Evolutionary conservation across 2,888 invertebrate species (phyloP), one percentile per base, ranked within the genome.

Genomic region (Melieria omissa): DNA sequence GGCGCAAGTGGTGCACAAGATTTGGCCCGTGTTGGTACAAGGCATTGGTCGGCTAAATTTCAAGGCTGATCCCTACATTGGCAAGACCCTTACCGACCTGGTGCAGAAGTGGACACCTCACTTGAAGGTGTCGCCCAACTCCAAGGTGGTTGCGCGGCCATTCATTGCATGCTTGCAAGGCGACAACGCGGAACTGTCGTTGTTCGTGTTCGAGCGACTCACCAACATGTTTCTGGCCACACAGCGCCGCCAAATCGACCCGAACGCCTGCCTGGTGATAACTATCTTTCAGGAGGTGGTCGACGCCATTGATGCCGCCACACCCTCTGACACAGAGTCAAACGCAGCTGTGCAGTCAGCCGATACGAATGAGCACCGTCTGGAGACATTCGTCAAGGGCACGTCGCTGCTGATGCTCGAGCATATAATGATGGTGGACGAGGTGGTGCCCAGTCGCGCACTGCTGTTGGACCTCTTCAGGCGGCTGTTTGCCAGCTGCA

Each of bases 21-120:
- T 89, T 12, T 89, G 89, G 85, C 88, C 89, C 41, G 84, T 89
- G 41, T 87, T 89, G 73, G 83, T 90, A 54, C 87, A 88, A 75
- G 90, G 89, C 0, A 86, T 90, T 29, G 87, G 88, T 0, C 86
- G 86, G 41, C 78, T 90, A 49, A 88, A 88, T 75, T 86, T 85
- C 66, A 85, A 81, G 71, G 80, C 82, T 5, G 89, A 90, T 81
- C 82, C 85, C 0, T 89, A 89, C 75, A 78, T 90, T 14, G 86
- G 84, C 44, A 86, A 89, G 73, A 87, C 87, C 0, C 79, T 90
- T 12, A 88, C 86, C 44, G 89, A 90, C 79, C 81, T 90, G 54
- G 83, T 89, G 42, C 81, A 87, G 6, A 85, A 86, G 71, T 87
- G 87, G 87, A 86, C 86, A 4, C 87, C 87, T 3, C 81, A 85